phyloP scores from a whole-genome alignment of 1,140 invertebrate genomes.

The Eumaeus atala region DNA sequence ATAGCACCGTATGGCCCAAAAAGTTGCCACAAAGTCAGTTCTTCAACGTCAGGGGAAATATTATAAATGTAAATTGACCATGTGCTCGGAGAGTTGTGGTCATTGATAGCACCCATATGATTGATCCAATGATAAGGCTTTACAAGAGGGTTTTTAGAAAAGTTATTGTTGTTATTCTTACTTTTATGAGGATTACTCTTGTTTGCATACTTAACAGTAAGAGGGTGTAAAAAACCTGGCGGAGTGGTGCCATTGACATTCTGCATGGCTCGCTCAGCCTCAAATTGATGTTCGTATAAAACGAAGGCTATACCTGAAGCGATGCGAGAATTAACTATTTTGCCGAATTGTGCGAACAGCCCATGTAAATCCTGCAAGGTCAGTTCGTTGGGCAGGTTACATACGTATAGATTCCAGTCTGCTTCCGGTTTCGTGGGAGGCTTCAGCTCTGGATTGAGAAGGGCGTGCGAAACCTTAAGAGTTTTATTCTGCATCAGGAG shows the following conservation, averaged over 20 bases:
- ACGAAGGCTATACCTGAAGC: constrained; percentile 73
- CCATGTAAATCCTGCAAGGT: constrained; percentile 73
- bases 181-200: constrained; percentile 71
- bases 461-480: constrained; percentile 71
- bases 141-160: constrained; percentile 58
- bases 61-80: constrained; percentile 99
- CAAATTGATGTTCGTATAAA: constrained; percentile 69
- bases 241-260: constrained; percentile 67
- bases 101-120: constrained; percentile 73
- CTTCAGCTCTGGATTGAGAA: constrained; percentile 69
- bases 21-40: constrained; percentile 98
- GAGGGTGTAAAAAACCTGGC: constrained; percentile 68
- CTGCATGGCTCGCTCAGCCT: constrained; percentile 70
- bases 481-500: constrained; percentile 74
- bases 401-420: constrained; percentile 74
- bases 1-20: constrained; percentile 99
- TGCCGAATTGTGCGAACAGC: constrained; percentile 72
- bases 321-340: constrained; percentile 73
- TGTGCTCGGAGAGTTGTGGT: constrained; percentile 79
- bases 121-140: constrained; percentile 72
- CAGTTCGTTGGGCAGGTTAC: constrained; percentile 73
- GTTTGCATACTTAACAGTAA: constrained; percentile 75
- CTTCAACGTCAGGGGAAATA: constrained; percentile 97
- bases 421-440: constrained; percentile 71
- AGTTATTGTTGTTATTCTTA: constrained; percentile 70